phyloP scores from a whole-genome alignment of 2,113 vertebrate genomes.

The Chlamydotis undulata region DNA sequence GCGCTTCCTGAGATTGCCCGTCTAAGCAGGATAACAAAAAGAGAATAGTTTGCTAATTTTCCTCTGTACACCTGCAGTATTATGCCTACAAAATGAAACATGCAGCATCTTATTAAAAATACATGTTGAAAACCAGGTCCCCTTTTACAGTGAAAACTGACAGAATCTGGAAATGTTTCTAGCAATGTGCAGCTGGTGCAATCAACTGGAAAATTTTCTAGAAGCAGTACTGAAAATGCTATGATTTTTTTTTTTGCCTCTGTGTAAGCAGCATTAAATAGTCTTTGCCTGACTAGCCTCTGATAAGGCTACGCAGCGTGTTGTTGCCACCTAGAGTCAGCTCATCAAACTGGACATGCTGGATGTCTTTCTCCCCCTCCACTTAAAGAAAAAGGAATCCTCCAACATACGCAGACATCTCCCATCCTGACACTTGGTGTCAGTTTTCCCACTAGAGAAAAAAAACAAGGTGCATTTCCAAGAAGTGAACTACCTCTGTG shows the following conservation, averaged over 20 bases:
- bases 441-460: not conserved
- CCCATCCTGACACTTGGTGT: not conserved
- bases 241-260: not conserved
- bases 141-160: not conserved
- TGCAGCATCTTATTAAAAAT: not conserved
- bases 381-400: not conserved
- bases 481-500: accelerated
- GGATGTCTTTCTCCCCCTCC: not conserved
- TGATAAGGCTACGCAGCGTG: not conserved
- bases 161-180: not conserved
- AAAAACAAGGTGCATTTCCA: not conserved
- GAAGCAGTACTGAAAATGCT: not conserved
- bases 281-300: not conserved
- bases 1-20: not conserved
- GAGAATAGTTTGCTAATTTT: not conserved
- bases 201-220: not conserved
- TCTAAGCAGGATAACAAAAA: not conserved
- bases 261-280: not conserved
- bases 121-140: not conserved
- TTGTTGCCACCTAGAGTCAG: slow-evolving; percentile 74
- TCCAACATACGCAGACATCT: not conserved
- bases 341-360: not conserved
- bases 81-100: not conserved
- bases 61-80: not conserved
- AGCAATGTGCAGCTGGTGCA: not conserved